phyloP scores from a whole-genome alignment of 1,140 invertebrate species.

The Polyergus mexicanus region DNA sequence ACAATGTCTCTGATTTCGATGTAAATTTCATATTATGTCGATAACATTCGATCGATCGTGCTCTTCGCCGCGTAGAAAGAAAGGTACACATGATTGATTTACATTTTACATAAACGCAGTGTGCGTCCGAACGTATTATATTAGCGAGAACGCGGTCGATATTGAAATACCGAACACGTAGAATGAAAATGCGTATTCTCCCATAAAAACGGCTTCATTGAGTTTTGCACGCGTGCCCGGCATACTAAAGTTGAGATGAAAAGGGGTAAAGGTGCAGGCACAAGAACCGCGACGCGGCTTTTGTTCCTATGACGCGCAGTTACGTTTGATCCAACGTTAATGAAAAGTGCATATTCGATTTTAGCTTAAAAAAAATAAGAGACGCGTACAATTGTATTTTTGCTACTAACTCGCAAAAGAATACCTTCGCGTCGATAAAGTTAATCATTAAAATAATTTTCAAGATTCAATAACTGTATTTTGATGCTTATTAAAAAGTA shows the following conservation, averaged over 20 bases:
- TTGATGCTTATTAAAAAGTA: neutral
- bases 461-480: neutral
- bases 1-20: neutral
- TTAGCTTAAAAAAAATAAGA: neutral
- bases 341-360: slow-evolving; percentile 50
- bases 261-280: slow-evolving; percentile 26
- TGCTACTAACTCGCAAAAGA: neutral
- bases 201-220: slow-evolving; percentile 61
- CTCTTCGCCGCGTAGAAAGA: slow-evolving; percentile 5
- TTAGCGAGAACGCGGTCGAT: slow-evolving; percentile 10
- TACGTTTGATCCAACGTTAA: slow-evolving; percentile 37
- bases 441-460: neutral
- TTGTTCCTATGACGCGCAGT: slow-evolving; percentile 34
- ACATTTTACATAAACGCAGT: slow-evolving; percentile 27
- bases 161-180: slow-evolving; percentile 52
- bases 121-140: slow-evolving; percentile 37
- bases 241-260: slow-evolving; percentile 27
- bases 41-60: slow-evolving; percentile 6
- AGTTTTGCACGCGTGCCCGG: slow-evolving; percentile 48
- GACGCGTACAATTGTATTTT: neutral
- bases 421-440: neutral
- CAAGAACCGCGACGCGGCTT: slow-evolving; percentile 29
- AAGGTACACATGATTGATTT: slow-evolving; percentile 53
- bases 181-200: slow-evolving; percentile 56
- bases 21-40: neutral